Evolutionary conservation across 1,140 invertebrate genomes (phyloP), one percentile per base, ranked within the genome.

Genomic region (Zaprionus taronus): DNA sequence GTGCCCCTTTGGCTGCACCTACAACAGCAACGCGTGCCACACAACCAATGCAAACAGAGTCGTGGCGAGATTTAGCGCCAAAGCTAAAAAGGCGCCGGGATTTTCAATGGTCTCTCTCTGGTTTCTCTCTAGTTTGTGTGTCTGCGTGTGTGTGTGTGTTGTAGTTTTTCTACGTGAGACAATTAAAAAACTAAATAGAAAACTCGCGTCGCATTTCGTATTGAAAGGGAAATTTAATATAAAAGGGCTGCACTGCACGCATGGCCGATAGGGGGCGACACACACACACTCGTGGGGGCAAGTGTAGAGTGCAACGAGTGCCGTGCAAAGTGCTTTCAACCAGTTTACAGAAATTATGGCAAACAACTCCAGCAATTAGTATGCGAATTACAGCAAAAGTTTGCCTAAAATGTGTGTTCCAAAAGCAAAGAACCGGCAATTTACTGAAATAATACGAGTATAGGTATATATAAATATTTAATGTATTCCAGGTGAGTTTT

Each of bases 181-280:
- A 89, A 89, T 87, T 87, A 89, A 89, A 87, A 83, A 87, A 84
- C 83, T 90, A 87, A 87, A 87, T 90, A 87, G 78, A 79, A 89
- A 90, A 71, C 41, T 65, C 41, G 58, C 67, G 24, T 69, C 58
- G 72, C 55, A 78, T 74, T 80, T 72, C 61, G 77, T 79, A 84
- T 83, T 89, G 84, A 87, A 87, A 87, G 83, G 77, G 83, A 87
- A 87, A 89, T 89, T 89, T 83, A 83, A 81, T 65, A 87, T 83
- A 86, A 80, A 74, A 56, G 61, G 24, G 61, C 36, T 24, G 20
- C 22, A 24, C 61, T 77, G 61, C 82, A 84, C 63, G 82, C 68
- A 70, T 80, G 63, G 72, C 44, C 81, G 38, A 41, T 34, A 84
- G 80, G 80, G 80, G 80, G 70, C 66, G 66, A 17, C 76, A 65